These are phyloP conservation scores for Rhinichthys klamathensis DNA, from an alignment of 2,113 vertebrate species.

Conservation along the genomic window DNA sequence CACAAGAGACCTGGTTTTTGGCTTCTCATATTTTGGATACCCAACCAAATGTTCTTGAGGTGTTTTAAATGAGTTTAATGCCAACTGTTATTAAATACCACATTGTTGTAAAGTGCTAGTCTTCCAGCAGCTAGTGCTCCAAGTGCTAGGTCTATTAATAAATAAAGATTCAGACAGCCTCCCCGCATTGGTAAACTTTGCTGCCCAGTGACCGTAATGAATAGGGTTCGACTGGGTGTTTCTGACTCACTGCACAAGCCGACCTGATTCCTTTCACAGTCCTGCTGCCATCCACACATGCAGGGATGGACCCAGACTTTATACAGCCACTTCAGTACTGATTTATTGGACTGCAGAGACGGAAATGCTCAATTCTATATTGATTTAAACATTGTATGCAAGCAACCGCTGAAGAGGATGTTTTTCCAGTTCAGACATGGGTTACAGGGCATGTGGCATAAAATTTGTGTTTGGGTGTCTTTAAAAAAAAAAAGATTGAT, in stretches of 20 bases:
- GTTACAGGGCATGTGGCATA: background rate
- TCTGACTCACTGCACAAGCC: slow-evolving; percentile 65
- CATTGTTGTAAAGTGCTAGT: slow-evolving; percentile 17
- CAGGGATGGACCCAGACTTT: slow-evolving; percentile 18
- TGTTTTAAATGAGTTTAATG: background rate
- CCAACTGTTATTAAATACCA: background rate
- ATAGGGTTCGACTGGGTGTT: slow-evolving; percentile 63
- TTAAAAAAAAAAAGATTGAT: too few species aligned
- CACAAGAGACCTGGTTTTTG: background rate
- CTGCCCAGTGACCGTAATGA: slow-evolving; percentile 63
- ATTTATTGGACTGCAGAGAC: slow-evolving; percentile 34
- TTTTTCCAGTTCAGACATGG: slow-evolving; percentile 22
- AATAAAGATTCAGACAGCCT: slow-evolving; percentile 35
- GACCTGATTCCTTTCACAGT: slow-evolving; percentile 55
- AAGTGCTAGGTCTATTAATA: slow-evolving; percentile 47
- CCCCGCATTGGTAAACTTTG: slow-evolving; percentile 29
- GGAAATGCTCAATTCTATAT: slow-evolving; percentile 19
- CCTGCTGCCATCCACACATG: slow-evolving; percentile 33
- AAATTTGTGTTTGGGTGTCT: background rate
- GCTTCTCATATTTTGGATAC: background rate
- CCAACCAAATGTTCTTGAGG: background rate
- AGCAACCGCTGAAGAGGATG: background rate
- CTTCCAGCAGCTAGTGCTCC: background rate
- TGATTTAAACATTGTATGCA: slow-evolving; percentile 39
- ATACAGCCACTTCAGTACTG: background rate